phyloP scores from a whole-genome alignment of 30 jellyfish, hydroid and myxozoan genomes.

The Sanderia malayensis region DNA sequence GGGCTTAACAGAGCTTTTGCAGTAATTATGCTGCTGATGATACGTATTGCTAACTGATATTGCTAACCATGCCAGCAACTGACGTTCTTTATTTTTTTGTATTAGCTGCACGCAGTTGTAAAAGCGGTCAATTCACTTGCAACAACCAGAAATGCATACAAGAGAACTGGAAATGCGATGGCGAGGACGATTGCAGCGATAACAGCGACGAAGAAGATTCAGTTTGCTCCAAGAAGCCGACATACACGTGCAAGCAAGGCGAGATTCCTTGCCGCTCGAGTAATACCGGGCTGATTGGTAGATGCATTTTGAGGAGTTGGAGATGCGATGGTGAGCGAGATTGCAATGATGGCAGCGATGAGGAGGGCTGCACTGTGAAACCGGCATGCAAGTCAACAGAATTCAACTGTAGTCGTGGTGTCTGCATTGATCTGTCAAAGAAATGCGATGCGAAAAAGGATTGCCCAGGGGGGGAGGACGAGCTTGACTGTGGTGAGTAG shows the following conservation, averaged over 20 bases:
- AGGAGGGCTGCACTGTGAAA: constrained; percentile 41
- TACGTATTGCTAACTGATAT: no score
- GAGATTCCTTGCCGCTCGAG: constrained; percentile 58
- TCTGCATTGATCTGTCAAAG: constrained; percentile 43
- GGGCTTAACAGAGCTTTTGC: no score
- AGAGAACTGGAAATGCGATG: constrained; percentile 67
- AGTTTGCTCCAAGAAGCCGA: constrained; percentile 24
- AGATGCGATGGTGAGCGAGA: constrained; percentile 70
- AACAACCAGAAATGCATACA: constrained; percentile 49
- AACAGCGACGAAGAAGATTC: constrained; percentile 67
- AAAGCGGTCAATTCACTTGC: constrained; percentile 51
- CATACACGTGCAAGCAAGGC: constrained; percentile 29
- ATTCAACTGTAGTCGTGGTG: constrained; percentile 55
- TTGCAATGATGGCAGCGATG: constrained; percentile 82
- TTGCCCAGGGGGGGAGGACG: constrained; percentile 73
- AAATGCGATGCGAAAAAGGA: constrained; percentile 48
- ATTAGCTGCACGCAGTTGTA: constrained; percentile 59
- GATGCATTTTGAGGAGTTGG: constrained; percentile 44
- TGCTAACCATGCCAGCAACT: no score
- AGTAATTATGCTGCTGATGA: no score
- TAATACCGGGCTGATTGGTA: constrained; percentile 24
- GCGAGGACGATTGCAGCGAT: constrained; percentile 75
- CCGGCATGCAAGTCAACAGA: constrained; percentile 3
- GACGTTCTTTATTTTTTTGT: no score
- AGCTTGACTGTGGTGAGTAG: constrained; percentile 53